Evolutionary conservation across 1,140 invertebrate species (phyloP).

Genomic region (Eriocheir sinensis): DNA sequence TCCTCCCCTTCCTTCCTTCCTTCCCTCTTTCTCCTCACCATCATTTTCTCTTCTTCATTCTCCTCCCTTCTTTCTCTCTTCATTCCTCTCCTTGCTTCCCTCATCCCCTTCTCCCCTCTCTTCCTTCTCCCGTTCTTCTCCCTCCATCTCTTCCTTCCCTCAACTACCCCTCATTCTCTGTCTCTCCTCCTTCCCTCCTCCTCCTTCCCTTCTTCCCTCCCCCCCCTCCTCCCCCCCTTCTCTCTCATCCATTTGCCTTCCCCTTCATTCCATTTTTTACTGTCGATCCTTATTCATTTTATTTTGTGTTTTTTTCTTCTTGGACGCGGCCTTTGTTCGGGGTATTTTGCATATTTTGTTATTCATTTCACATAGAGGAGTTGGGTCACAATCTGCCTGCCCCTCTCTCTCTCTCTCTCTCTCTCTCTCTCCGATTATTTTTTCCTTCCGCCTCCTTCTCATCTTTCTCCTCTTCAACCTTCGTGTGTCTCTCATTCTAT

Average conservation of each 20-base stretch:
- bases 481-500: neutral
- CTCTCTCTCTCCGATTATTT: neutral
- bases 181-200: too few species aligned
- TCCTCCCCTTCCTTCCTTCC: too few species aligned
- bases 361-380: constrained; percentile 42
- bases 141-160: too few species aligned
- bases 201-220: neutral
- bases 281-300: constrained; percentile 42
- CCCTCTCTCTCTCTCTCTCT: neutral
- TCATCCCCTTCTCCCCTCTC: too few species aligned
- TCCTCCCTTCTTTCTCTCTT: too few species aligned
- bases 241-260: constrained; percentile 19
- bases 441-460: constrained; percentile 17
- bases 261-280: constrained; percentile 9
- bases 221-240: neutral
- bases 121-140: too few species aligned
- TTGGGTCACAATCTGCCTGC: neutral
- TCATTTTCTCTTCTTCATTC: too few species aligned
- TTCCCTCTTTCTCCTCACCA: too few species aligned
- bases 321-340: constrained; percentile 15
- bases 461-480: constrained; percentile 40
- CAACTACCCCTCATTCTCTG: too few species aligned
- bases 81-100: too few species aligned
- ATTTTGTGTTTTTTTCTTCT: constrained; percentile 42
- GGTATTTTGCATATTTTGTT: constrained; percentile 60